Base-by-base conservation (phyloP, 2,888 invertebrate genomes). In the Monoplex corrugatus region DNA sequence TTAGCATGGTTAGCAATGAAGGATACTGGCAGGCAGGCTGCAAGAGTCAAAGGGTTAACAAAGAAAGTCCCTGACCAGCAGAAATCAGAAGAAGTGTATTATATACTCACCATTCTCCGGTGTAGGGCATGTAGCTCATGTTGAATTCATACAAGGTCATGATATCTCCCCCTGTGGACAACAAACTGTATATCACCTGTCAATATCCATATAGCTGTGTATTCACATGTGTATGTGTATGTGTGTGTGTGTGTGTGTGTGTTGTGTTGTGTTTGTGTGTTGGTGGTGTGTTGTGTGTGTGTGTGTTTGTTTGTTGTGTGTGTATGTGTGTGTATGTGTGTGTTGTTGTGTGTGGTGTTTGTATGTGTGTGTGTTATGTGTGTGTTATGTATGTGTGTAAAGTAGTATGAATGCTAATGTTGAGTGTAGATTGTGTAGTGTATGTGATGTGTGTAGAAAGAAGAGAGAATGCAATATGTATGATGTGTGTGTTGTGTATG, bases 121-220 rank as follows among this genome's bases (percentile, higher is more conserved):
- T 40, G 16, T 91, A 78, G 16, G 92, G 92, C 83, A 94, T 91
- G 86, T 94, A 93, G 72, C 78, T 88, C 45, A 92, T 86, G 84
- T 93, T 91, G 75, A 94, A 89, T 84, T 93, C 93, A 91, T 91
- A 94, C 45, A 92, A 57, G 75, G 93, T 93, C 43, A 94, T 75
- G 2, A 94, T 91, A 90, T 95, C 95, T 32, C 94, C 94, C 43
- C 95, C 94, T 94, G 90, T 23, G 28, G 35, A 8, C 8, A 72
- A 1, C 80, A 89, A 44, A 78, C 23, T 32, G 28, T 40, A 10
- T 32, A 35, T 16, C 10, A 75, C 35, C 35, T n/a, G n/a, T n/a
- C n/a, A n/a, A n/a, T n/a, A n/a, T n/a, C n/a, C n/a, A n/a, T n/a
- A n/a, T n/a, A n/a, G n/a, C n/a, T n/a, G n/a, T n/a, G n/a, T n/a